Conservation (phyloP, 2,888 invertebrate species). For the Stramonita haemastoma region DNA sequence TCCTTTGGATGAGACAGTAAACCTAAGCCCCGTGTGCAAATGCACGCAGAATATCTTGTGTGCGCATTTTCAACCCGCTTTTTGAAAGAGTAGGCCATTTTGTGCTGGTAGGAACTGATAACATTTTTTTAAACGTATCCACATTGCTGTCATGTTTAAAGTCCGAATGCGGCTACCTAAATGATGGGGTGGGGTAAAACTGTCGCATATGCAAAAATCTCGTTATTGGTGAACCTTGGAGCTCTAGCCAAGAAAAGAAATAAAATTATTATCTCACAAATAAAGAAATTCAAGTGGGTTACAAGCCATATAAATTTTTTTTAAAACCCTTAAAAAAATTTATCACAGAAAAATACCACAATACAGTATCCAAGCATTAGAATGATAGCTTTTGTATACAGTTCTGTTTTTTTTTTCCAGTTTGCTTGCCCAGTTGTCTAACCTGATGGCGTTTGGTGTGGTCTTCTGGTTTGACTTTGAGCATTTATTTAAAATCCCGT, state of each 20-base stretch:
- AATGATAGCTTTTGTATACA: neutral
- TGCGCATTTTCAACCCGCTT: too few species aligned
- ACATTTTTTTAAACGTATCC: too few species aligned
- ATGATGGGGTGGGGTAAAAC: too few species aligned
- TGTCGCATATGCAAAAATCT: too few species aligned
- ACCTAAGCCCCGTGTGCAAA: too few species aligned
- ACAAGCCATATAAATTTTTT: neutral
- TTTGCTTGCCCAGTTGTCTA: constrained; percentile 78
- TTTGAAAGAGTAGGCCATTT: too few species aligned
- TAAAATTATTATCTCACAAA: neutral
- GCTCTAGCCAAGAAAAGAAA: neutral
- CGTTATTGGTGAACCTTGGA: neutral
- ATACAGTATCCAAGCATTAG: neutral
- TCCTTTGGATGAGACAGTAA: too few species aligned
- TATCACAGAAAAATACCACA: neutral
- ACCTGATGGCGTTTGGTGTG: constrained; percentile 78
- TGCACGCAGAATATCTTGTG: too few species aligned
- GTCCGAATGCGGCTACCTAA: too few species aligned
- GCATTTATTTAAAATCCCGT: constrained; percentile 74
- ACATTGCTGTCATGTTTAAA: too few species aligned
- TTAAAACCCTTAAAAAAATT: neutral
- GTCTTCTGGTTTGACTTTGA: constrained; percentile 80
- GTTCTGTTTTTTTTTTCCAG: constrained; percentile 65
- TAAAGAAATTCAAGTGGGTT: neutral
- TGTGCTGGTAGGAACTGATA: too few species aligned